Conservation (phyloP, 2,113 vertebrate genomes). For the Cinclus mexicanus region DNA sequence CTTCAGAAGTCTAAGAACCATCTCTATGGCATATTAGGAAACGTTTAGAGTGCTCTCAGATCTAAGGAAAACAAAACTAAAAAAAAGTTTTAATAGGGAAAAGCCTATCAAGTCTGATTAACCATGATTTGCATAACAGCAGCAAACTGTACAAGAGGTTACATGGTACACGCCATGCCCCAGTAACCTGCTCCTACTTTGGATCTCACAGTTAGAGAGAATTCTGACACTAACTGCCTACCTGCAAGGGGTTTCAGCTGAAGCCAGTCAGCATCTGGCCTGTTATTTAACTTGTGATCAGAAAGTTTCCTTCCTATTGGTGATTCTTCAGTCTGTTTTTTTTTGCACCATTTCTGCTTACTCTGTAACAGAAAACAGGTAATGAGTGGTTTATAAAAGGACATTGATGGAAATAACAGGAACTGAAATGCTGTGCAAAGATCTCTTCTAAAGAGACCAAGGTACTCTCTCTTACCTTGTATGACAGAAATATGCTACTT, state of each 20-base stretch:
- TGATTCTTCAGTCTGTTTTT: constrained; percentile 79
- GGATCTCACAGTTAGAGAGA: not conserved
- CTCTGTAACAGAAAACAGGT: constrained; percentile 71
- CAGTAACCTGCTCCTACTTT: not conserved
- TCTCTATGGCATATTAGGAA: not conserved
- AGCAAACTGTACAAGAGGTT: constrained; percentile 12
- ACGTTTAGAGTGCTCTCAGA: not conserved
- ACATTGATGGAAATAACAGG: not conserved
- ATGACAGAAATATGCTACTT: not conserved
- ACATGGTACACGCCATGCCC: not conserved
- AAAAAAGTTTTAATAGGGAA: not conserved
- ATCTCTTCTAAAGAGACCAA: not conserved
- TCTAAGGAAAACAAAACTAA: constrained; percentile 19
- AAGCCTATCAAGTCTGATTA: constrained; percentile 30
- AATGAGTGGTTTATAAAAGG: not conserved
- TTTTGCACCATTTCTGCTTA: constrained; percentile 79
- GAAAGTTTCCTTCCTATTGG: constrained; percentile 91
- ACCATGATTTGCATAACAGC: constrained; percentile 24
- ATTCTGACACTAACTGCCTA: constrained; percentile 60
- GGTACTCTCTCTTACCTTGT: not conserved
- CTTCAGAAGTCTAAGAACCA: constrained; percentile 15
- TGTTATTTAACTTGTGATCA: constrained; percentile 91
- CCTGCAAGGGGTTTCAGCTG: constrained; percentile 88
- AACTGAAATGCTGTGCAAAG: not conserved
- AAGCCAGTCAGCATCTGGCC: constrained; percentile 93